Percentiles rank a stretch among this genome's conserved stretches.
These are phyloP conservation scores for Tanytarsus gracilentus DNA, from an alignment of 2,888 invertebrate genomes.

Conservation along the genomic window DNA sequence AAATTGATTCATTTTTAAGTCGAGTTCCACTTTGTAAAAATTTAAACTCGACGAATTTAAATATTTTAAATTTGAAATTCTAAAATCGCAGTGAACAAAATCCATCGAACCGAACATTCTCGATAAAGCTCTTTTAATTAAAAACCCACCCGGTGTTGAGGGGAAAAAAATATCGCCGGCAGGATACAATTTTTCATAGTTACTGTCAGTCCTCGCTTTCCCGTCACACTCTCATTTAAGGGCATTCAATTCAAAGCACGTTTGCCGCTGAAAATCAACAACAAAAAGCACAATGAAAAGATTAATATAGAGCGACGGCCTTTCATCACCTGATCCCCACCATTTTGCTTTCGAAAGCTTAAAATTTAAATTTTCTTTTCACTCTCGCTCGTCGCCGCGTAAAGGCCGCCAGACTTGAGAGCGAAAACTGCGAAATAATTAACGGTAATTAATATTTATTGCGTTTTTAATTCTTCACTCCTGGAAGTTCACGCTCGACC, in stretches of 20 bases:
- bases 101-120: too few relatives aligned
- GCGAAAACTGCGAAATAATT: slow-evolving; percentile 27
- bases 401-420: background rate
- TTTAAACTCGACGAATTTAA: slow-evolving; percentile 10
- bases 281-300: background rate
- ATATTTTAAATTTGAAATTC: too few relatives aligned
- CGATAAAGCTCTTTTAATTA: slow-evolving; percentile 22
- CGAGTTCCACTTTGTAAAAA: too few relatives aligned
- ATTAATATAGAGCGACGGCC: too few relatives aligned
- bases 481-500: background rate
- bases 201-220: slow-evolving; percentile 9
- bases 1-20: too few relatives aligned
- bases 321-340: slow-evolving; percentile 18
- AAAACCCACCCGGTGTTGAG: slow-evolving; percentile 7
- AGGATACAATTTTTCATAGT: slow-evolving; percentile 24
- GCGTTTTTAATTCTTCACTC: slow-evolving; percentile 20
- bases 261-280: background rate
- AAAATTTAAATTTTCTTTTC: background rate
- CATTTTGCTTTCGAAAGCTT: background rate
- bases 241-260: background rate
- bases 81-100: too few relatives aligned
- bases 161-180: slow-evolving; percentile 4
- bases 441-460: slow-evolving; percentile 28
- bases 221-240: background rate
- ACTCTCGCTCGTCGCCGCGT: background rate